Base-by-base conservation (phyloP, 2,888 invertebrate genomes). In the Cryptophagus acutangulus region DNA sequence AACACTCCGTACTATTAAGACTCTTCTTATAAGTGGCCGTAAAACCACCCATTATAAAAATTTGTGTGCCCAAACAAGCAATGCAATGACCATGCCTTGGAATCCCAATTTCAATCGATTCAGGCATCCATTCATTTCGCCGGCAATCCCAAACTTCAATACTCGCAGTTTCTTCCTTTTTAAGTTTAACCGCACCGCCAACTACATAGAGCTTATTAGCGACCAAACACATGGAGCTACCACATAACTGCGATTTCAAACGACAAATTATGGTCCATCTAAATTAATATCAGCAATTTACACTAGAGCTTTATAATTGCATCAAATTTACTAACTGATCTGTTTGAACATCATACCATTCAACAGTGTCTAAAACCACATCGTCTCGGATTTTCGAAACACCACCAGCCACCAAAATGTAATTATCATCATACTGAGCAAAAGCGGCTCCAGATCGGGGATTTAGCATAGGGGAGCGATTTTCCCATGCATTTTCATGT, bases 341-440 rank as follows among this genome's bases (percentile, higher is more conserved):
- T 41, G 71, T 74, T 48, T 70, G 72, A 0, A 77, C 74, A 61
- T 81, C 78, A 58, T 79, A 82, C 62, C 77, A 78, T 62, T 82
- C 82, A 2, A 82, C 79, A 37, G 72, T 72, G 51, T 73, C 74
- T 48, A 76, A 73, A 38, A 81, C 70, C 0, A 76, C 74, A 15
- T 71, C 71, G 41, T 73, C 73, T 58, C 73, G 74, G 13, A 74
- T 74, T 13, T 46, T 47, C 5, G 77, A 77, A 77, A 84, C 78
- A 25, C 85, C 85, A 26, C 85, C 84, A 8, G 80, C 82, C 31
- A 82, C 79, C 83, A 83, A 84, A 64, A 85, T 82, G 54, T 77
- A 74, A 52, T 79, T 77, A n/a, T 17, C 76, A 37, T 17, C 71
- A 62, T 77, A 79, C 57, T 78, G 78, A 33, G 75, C 70, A 40